These are phyloP conservation scores for Corvus hawaiiensis DNA, from an alignment of 2,113 vertebrate species.

Conservation along the genomic window DNA sequence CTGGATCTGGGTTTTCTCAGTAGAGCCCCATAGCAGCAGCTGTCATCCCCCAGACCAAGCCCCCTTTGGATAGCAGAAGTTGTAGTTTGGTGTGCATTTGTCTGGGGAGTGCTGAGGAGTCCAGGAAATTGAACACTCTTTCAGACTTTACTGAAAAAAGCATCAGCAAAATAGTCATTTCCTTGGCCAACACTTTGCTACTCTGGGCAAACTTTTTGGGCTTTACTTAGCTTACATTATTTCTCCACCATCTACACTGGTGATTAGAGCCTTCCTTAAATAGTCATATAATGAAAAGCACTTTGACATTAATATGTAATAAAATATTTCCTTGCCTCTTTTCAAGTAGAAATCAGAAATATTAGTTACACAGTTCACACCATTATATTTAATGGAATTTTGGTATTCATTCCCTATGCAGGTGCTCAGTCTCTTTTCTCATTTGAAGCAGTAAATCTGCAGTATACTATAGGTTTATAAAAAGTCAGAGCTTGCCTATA, in stretches of 20 bases:
- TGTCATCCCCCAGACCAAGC: accelerated
- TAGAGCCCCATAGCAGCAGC: not conserved
- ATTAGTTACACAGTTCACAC: not conserved
- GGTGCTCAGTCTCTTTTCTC: not conserved
- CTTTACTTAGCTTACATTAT: not conserved
- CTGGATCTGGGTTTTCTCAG: not conserved
- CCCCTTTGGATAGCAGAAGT: not conserved
- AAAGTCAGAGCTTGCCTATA: not conserved
- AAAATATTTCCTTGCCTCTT: not conserved
- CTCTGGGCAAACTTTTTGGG: not conserved
- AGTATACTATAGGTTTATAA: not conserved
- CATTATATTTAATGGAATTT: not conserved
- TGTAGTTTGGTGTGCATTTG: accelerated
- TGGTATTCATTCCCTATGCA: not conserved
- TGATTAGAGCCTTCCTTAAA: not conserved
- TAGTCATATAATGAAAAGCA: not conserved
- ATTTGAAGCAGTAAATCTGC: not conserved
- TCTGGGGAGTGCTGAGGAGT: not conserved
- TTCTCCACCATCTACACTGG: not conserved
- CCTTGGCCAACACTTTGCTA: not conserved
- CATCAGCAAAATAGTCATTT: not conserved
- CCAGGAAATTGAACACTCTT: not conserved
- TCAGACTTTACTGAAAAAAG: not conserved
- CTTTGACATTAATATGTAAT: not conserved
- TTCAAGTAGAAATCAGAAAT: not conserved